Conservation (phyloP, 2,888 invertebrate species). For the Nyleta sp. region DNA sequence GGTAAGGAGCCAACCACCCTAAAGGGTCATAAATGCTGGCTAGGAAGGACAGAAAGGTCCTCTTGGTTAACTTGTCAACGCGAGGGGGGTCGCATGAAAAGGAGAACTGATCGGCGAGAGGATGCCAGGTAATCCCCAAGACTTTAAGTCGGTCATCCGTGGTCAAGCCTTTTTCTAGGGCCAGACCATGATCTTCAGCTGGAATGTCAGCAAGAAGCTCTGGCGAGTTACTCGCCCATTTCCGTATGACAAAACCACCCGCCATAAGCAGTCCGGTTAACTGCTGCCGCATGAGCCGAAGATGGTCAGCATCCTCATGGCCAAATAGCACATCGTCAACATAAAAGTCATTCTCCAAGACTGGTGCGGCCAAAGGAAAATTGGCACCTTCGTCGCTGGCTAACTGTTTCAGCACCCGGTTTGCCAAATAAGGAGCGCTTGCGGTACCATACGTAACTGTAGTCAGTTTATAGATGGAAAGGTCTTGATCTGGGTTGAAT, state of each 20-base stretch:
- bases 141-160: slow-evolving; percentile 7
- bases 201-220: neutral
- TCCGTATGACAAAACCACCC: slow-evolving; percentile 9
- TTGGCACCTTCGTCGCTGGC: neutral
- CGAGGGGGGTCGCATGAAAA: neutral
- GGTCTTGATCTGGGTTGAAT: neutral
- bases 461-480: neutral
- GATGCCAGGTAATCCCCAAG: neutral
- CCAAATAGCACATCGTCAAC: slow-evolving; percentile 25
- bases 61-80: neutral
- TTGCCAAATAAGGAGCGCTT: slow-evolving; percentile 7
- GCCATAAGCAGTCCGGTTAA: neutral
- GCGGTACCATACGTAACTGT: slow-evolving; percentile 9
- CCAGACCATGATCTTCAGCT: slow-evolving; percentile 7
- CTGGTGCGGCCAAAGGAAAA: neutral
- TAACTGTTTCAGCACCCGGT: neutral
- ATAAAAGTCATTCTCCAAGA: neutral
- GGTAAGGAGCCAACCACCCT: slow-evolving; percentile 12
- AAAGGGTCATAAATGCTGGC: slow-evolving; percentile 16
- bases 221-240: slow-evolving; percentile 13
- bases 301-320: neutral
- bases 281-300: no score
- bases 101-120: neutral
- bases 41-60: neutral
- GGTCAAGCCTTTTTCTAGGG: neutral